phyloP scores from a whole-genome alignment of 2,113 vertebrate genomes.

The Chloroceryle aenea region DNA sequence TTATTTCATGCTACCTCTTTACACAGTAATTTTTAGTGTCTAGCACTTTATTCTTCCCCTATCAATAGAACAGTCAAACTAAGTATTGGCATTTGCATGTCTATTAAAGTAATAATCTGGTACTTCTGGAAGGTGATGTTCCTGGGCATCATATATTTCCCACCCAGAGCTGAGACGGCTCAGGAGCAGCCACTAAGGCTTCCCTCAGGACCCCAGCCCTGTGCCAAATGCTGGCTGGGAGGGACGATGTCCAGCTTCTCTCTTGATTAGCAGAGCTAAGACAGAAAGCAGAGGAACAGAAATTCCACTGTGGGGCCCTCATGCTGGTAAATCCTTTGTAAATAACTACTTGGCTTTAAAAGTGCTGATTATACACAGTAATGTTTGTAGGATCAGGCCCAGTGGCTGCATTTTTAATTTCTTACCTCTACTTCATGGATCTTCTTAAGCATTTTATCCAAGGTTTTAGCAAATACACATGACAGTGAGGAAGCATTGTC shows the following conservation, averaged over 20 bases:
- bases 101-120: background rate
- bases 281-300: background rate
- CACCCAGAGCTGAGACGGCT: background rate
- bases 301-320: background rate
- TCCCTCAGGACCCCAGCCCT: too few relatives aligned
- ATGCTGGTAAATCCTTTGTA: background rate
- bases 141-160: background rate
- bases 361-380: background rate
- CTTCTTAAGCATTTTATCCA: background rate
- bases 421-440: background rate
- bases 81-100: background rate
- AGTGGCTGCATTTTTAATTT: background rate
- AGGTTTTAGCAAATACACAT: background rate
- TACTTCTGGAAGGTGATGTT: background rate
- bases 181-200: background rate
- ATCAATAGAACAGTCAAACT: background rate
- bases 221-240: background rate
- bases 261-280: background rate
- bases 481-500: rapidly evolving
- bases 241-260: background rate
- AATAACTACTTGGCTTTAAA: background rate
- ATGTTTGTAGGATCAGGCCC: background rate
- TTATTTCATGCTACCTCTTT: background rate
- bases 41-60: background rate
- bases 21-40: rapidly evolving